A percentile compares a stretch with the other conserved stretches of the same genome.
These are phyloP conservation scores for Xestoiulus laeticollis DNA, from an alignment of 2,888 invertebrate genomes.

Conservation along the genomic window DNA sequence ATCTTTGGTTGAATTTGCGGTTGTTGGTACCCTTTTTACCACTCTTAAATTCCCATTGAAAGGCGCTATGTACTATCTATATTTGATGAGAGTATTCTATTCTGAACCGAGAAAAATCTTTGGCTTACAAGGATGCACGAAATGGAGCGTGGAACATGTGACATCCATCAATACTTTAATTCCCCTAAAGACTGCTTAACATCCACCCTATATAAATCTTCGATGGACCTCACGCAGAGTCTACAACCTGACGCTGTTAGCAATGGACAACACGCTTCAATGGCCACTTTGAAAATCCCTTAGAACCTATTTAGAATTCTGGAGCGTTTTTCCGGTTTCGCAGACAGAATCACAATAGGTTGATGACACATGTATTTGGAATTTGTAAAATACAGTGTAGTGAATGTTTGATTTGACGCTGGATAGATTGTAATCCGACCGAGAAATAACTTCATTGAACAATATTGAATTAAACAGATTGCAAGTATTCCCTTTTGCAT, in stretches of 20 bases:
- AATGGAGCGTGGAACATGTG: constrained; percentile 15
- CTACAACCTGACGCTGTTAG: not conserved
- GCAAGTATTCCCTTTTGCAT: no score
- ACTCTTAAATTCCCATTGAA: not conserved
- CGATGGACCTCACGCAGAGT: constrained; percentile 1
- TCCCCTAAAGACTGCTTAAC: constrained; percentile 29
- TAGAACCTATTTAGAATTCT: not conserved
- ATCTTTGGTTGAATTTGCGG: not conserved
- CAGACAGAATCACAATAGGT: not conserved
- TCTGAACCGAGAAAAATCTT: not conserved
- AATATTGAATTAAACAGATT: not conserved
- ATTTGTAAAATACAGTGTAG: not conserved
- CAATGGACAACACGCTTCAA: not conserved
- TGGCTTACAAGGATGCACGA: not conserved
- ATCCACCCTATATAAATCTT: constrained; percentile 31
- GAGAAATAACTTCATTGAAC: not conserved
- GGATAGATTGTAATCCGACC: no score
- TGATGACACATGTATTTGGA: not conserved
- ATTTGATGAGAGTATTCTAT: not conserved
- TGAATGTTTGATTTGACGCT: not conserved
- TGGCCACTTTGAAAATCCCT: not conserved
- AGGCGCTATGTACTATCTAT: not conserved
- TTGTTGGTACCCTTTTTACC: not conserved
- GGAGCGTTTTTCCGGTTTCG: not conserved
- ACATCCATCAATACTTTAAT: constrained; percentile 34